A percentile compares a stretch with the other conserved stretches of the same genome.
Conservation (phyloP, 2,797 vertebrate species). For the Hypotaenidia philippensis region DNA sequence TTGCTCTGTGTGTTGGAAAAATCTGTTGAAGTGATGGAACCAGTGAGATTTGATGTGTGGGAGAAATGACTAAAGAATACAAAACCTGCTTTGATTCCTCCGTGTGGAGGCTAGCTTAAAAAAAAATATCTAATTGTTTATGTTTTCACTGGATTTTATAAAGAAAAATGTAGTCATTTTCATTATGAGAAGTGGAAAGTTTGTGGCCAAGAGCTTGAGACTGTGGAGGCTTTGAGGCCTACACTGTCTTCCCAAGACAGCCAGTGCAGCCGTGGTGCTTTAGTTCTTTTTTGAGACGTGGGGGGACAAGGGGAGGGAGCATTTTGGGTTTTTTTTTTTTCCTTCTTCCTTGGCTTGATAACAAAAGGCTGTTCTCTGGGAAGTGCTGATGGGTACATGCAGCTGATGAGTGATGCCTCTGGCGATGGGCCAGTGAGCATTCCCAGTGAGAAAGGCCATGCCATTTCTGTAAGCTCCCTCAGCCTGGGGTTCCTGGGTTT, state of each 20-base stretch:
- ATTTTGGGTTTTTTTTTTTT: background rate
- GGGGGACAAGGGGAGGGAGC: fast-evolving
- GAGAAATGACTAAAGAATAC: background rate
- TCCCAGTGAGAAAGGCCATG: background rate
- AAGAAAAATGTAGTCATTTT: background rate
- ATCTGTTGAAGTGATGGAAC: background rate
- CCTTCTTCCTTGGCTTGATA: background rate
- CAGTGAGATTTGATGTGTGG: background rate
- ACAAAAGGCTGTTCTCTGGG: background rate
- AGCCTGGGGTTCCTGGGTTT: background rate
- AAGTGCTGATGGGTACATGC: background rate
- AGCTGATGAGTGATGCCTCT: background rate
- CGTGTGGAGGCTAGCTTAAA: background rate
- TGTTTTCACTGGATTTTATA: background rate
- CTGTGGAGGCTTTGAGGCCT: background rate
- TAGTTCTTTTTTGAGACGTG: background rate
- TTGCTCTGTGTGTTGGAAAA: background rate
- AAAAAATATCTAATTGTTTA: background rate
- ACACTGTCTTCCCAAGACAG: background rate
- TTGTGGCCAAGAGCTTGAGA: background rate
- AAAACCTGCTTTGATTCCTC: background rate
- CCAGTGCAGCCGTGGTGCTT: background rate
- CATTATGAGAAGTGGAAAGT: background rate
- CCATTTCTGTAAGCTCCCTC: background rate
- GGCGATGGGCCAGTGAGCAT: background rate